Evolutionary conservation across 2,113 vertebrate genomes (phyloP).

Genomic region (Rafetus swinhoei): DNA sequence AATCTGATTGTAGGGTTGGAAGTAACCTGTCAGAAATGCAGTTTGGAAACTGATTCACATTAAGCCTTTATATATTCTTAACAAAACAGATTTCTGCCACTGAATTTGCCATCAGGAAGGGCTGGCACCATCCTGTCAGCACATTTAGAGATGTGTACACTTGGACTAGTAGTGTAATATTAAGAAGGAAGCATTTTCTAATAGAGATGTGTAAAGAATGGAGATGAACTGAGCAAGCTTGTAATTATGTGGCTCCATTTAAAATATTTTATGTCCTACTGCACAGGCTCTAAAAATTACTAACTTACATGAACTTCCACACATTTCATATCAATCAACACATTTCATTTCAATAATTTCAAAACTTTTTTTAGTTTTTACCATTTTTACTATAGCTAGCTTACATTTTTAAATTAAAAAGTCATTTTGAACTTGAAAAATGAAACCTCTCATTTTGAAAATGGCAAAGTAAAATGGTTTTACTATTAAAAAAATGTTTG

Average conservation of each 20-base stretch:
- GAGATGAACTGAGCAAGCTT: slow-evolving; percentile 52
- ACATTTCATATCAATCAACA: background rate
- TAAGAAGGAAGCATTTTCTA: slow-evolving; percentile 52
- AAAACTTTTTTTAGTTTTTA: background rate
- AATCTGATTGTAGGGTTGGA: slow-evolving; percentile 62
- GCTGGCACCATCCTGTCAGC: slow-evolving; percentile 37
- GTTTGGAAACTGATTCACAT: slow-evolving; percentile 69
- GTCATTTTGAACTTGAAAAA: background rate
- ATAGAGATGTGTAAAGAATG: slow-evolving; percentile 47
- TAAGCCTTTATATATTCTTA: slow-evolving; percentile 56
- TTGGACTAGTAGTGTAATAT: slow-evolving; percentile 41
- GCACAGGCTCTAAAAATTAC: background rate
- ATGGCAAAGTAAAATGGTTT: background rate
- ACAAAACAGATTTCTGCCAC: slow-evolving; percentile 63
- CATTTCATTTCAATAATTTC: background rate
- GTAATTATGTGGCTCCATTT: slow-evolving; percentile 43
- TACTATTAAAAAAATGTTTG: background rate
- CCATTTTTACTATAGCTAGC: background rate
- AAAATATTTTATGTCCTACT: background rate
- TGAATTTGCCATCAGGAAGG: slow-evolving; percentile 49
- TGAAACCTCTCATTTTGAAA: background rate
- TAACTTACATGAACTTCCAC: slow-evolving; percentile 23
- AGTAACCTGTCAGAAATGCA: slow-evolving; percentile 57
- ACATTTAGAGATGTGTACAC: slow-evolving; percentile 62
- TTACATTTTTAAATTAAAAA: background rate